These are phyloP conservation scores for Rotaria magnacalcarata DNA, from an alignment of 2,888 invertebrate species.

Conservation along the genomic window DNA sequence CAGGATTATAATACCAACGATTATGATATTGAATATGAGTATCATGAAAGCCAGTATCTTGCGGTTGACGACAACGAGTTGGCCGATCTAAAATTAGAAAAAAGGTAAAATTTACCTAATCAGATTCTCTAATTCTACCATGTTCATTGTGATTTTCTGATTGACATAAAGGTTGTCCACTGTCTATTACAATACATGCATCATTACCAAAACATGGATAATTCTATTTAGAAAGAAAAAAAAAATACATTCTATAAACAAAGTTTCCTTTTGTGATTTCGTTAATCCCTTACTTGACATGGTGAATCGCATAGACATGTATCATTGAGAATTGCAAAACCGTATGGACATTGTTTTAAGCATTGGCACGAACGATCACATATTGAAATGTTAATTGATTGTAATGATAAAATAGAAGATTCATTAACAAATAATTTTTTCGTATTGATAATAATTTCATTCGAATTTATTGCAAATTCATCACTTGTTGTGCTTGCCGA, in stretches of 20 bases:
- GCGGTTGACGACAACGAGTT: background rate
- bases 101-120: no score
- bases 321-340: background rate
- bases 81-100: background rate
- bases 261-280: background rate
- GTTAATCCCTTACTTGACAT: background rate
- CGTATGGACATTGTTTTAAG: conserved; percentile 4
- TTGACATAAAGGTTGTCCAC: background rate
- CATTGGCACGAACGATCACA: conserved; percentile 6
- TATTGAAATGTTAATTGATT: background rate
- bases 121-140: background rate
- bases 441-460: background rate
- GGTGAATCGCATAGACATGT: background rate
- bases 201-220: conserved; percentile 30
- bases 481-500: background rate
- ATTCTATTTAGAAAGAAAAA: background rate
- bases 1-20: conserved; percentile 32
- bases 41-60: conserved; percentile 1
- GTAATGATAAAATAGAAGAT: background rate
- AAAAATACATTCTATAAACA: background rate
- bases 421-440: background rate
- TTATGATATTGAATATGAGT: background rate
- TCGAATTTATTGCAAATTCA: background rate
- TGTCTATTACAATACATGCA: background rate
- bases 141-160: background rate